Conservation (phyloP, 1,140 invertebrate species). For the Phymastichus coffea region DNA sequence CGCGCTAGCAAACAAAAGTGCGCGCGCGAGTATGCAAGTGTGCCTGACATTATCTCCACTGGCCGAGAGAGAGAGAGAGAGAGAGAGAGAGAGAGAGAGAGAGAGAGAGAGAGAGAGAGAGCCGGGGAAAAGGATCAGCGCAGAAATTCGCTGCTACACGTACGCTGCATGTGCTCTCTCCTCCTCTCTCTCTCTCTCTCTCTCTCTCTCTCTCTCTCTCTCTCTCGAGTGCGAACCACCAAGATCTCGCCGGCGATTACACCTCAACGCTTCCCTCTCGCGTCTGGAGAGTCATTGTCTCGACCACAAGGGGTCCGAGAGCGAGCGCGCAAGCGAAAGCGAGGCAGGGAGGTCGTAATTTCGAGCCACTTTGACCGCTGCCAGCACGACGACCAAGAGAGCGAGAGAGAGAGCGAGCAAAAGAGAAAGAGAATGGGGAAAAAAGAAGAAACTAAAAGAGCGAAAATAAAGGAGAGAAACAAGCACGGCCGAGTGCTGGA, state of each 20-base stretch:
- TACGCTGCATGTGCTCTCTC: neutral
- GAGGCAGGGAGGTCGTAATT: slow-evolving; percentile 33
- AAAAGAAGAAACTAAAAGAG: slow-evolving; percentile 3
- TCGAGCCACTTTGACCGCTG: slow-evolving; percentile 29
- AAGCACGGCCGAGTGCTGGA: neutral
- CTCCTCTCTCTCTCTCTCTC: neutral
- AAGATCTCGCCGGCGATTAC: slow-evolving; percentile 10
- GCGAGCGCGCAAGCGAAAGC: neutral
- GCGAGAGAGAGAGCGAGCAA: neutral
- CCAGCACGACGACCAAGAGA: neutral
- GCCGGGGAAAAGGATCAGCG: no score
- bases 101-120: no score
- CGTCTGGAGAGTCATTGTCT: slow-evolving; percentile 40
- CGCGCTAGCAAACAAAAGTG: no score
- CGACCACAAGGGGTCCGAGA: slow-evolving; percentile 28
- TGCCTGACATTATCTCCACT: no score
- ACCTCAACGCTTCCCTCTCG: neutral
- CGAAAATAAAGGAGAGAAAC: slow-evolving; percentile 13
- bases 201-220: neutral
- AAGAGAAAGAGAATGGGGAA: slow-evolving; percentile 4
- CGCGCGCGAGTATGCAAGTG: no score
- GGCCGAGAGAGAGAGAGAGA: no score
- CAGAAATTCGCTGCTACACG: no score
- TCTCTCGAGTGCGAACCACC: slow-evolving; percentile 4
- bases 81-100: no score